These are phyloP conservation scores for Ceriagrion tenellum DNA, from an alignment of 2,888 invertebrate species.

Conservation along the genomic window DNA sequence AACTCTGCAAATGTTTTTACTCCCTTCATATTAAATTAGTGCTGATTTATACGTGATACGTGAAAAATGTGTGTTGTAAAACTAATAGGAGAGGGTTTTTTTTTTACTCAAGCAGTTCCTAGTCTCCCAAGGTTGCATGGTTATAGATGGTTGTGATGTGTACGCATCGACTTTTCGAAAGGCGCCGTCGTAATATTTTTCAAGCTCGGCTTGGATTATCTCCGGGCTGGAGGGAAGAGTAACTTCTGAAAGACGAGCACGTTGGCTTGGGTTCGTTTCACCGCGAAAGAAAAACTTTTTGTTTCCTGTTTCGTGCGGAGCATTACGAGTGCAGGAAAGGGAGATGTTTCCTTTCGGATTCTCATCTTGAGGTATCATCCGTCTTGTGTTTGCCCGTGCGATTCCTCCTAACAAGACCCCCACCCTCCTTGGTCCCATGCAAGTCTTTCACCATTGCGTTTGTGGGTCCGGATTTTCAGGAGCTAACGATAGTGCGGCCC, in stretches of 20 bases:
- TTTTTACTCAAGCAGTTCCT: too few relatives aligned
- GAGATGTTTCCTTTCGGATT: neutral
- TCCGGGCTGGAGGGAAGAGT: neutral
- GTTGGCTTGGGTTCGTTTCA: neutral
- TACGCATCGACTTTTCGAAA: too few relatives aligned
- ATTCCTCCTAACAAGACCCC: neutral
- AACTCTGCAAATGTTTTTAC: too few relatives aligned
- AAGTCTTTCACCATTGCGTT: neutral
- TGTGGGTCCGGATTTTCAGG: neutral
- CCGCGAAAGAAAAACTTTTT: neutral
- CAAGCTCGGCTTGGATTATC: too few relatives aligned
- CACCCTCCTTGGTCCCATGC: neutral
- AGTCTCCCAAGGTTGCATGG: too few relatives aligned
- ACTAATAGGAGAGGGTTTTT: too few relatives aligned
- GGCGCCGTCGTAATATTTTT: too few relatives aligned
- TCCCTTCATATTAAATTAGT: too few relatives aligned
- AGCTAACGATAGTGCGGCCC: neutral
- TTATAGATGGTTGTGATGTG: too few relatives aligned
- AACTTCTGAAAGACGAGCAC: neutral
- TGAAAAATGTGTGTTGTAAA: too few relatives aligned
- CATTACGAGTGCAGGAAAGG: neutral
- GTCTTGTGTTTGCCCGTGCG: neutral
- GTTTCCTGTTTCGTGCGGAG: neutral
- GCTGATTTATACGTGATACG: too few relatives aligned
- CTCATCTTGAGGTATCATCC: neutral